phyloP scores from a whole-genome alignment of 2,113 vertebrate genomes.

The Xyrauchen texanus region DNA sequence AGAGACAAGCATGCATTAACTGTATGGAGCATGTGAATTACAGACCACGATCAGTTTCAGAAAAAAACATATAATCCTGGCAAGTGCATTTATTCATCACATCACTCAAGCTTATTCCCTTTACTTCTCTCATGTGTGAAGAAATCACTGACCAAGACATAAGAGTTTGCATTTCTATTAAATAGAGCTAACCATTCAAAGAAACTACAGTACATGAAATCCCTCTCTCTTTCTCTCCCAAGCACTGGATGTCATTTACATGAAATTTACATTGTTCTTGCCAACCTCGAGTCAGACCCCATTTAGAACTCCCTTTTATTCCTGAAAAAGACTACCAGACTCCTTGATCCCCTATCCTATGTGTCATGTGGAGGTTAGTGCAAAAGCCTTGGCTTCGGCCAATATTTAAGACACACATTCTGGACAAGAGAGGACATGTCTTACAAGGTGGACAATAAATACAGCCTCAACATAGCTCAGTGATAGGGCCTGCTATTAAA shows the following conservation, averaged over 20 bases:
- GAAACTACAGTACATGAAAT: conserved; percentile 5
- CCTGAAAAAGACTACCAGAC: conserved; percentile 33
- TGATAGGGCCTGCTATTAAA: conserved; percentile 1
- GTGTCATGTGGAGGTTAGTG: conserved; percentile 54
- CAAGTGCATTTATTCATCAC: conserved; percentile 2
- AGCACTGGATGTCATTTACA: conserved; percentile 29
- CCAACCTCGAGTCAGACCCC: conserved; percentile 64
- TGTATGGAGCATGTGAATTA: neutral
- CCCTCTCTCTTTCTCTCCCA: neutral
- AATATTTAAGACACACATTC: neutral
- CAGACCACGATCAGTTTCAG: conserved; percentile 15
- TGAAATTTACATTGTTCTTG: conserved; percentile 56
- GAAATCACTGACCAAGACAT: conserved; percentile 56
- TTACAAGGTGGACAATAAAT: conserved; percentile 8
- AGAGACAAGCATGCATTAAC: neutral
- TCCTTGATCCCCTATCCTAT: conserved; percentile 49
- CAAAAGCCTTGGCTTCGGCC: neutral
- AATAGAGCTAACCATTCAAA: conserved; percentile 38
- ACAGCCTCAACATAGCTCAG: neutral
- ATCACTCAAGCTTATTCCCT: neutral
- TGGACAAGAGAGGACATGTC: conserved; percentile 2
- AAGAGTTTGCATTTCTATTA: conserved; percentile 40
- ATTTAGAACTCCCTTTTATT: conserved; percentile 45
- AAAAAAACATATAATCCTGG: conserved; percentile 8
- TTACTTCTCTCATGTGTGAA: conserved; percentile 46